Evolutionary conservation across 1,140 invertebrate genomes (phyloP).

Genomic region (Zaprionus ornatus): DNA sequence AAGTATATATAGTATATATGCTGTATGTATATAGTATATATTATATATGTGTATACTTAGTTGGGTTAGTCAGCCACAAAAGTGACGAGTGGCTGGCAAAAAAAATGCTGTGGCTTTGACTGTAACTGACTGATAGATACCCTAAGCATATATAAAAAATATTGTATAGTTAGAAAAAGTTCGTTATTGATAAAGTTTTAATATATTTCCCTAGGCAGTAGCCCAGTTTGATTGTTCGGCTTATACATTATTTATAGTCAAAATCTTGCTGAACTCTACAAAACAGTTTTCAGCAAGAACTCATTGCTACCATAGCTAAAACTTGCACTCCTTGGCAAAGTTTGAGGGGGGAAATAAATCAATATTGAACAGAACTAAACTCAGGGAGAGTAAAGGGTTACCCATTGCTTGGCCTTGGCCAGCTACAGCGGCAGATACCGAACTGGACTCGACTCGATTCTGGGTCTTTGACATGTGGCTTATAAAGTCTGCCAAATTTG

Average conservation of each 20-base stretch:
- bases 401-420: constrained; percentile 36
- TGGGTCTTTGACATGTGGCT: constrained; percentile 41
- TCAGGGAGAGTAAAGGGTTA: constrained; percentile 10
- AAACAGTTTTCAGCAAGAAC: neutral
- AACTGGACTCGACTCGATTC: neutral
- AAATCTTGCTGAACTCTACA: neutral
- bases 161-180: too few species aligned
- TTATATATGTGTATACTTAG: neutral
- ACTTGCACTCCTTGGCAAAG: neutral
- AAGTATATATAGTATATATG: neutral
- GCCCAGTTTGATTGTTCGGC: neutral
- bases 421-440: constrained; percentile 12
- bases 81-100: neutral
- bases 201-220: too few species aligned
- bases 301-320: neutral
- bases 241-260: neutral
- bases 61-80: constrained; percentile 2
- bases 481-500: constrained; percentile 43
- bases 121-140: neutral
- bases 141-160: neutral
- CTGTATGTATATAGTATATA: neutral
- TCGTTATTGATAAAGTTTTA: too few species aligned
- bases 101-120: neutral
- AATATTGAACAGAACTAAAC: neutral
- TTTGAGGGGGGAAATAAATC: constrained; percentile 16